Percentiles rank a stretch among this genome's conserved stretches.
Conservation (phyloP, 2,888 invertebrate genomes). For the Mythimna impura region DNA sequence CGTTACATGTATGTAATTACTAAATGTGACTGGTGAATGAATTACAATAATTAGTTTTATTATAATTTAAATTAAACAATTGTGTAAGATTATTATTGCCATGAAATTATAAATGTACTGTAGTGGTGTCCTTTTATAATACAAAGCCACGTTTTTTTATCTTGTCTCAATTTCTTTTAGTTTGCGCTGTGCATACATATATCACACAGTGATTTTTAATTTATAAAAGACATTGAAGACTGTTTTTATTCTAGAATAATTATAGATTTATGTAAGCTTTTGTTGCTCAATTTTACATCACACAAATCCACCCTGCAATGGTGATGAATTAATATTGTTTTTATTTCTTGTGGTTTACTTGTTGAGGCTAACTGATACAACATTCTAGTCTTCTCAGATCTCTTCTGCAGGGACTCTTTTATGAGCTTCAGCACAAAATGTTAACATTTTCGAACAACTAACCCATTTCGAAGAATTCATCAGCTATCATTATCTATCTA, state of each 20-base stretch:
- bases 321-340: conserved; percentile 62
- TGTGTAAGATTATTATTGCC: conserved; percentile 66
- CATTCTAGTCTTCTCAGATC: conserved; percentile 78
- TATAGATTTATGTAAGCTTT: conserved; percentile 67
- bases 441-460: conserved; percentile 56
- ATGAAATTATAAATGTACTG: conserved; percentile 61
- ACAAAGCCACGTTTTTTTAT: conserved; percentile 58
- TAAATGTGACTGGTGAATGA: conserved; percentile 62
- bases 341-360: conserved; percentile 50
- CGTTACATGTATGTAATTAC: conserved; percentile 62
- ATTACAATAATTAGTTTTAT: conserved; percentile 60
- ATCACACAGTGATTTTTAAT: conserved; percentile 62
- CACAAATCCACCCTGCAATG: conserved; percentile 73
- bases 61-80: conserved; percentile 57
- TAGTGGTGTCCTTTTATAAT: conserved; percentile 43
- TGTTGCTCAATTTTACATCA: conserved; percentile 74
- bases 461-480: conserved; percentile 63
- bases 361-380: conserved; percentile 73
- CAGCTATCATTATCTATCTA: conserved; percentile 68
- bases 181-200: conserved; percentile 62
- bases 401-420: conserved; percentile 73
- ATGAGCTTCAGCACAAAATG: conserved; percentile 59
- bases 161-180: conserved; percentile 61
- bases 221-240: conserved; percentile 84
- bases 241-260: conserved; percentile 74